Base-by-base conservation (phyloP, 1,140 invertebrate genomes). In the Cydia splendana region DNA sequence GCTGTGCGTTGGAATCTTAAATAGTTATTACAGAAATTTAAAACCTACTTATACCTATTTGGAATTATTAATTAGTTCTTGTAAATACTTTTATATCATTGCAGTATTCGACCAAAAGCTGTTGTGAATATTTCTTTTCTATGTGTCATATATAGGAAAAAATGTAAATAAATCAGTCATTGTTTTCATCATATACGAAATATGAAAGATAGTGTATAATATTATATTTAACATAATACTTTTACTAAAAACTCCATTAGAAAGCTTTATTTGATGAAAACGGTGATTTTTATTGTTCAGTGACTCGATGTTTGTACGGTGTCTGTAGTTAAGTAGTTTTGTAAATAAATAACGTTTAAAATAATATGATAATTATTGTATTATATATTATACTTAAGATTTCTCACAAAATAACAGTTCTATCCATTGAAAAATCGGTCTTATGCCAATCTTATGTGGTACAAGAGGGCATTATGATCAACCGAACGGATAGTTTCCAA, bases 91-190 rank as follows among this genome's bases (percentile, higher is more conserved):
- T 76, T 80, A 85, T 81, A 78, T 84, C 84, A 80, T 77, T 80
- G 73, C 87, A 90, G 86, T 90, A 87, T 89, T 89, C 65, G 87
- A 90, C 87, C 87, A 88, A 90, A 74, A 85, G 78, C 75, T 85
- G 84, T 83, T 88, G 88, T 90, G 85, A 83, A 88, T 88, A 87
- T 78, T 83, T 78, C 69, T 82, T 79, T 79, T 79, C 76, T 77
- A 76, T 51, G 62, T 48, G 45, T 45, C 42, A 65, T 51, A 62
- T 65, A 75, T 76, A 80, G 76, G 67, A 75, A 77, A 75, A 74
- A 53, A 28, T 76, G 69, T 79, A 75, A 62, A 42, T 62, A 77
- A 65, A 18, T 65, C 65, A 38, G 65, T 71, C 28, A 75, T 75
- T 74, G 28, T 65, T 67, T 77, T 51, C 30, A 77, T 81, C 67